Evolutionary conservation across 2,888 invertebrate species (phyloP), one percentile per base, ranked within the genome.

Genomic region (Drosophila lutescens): DNA sequence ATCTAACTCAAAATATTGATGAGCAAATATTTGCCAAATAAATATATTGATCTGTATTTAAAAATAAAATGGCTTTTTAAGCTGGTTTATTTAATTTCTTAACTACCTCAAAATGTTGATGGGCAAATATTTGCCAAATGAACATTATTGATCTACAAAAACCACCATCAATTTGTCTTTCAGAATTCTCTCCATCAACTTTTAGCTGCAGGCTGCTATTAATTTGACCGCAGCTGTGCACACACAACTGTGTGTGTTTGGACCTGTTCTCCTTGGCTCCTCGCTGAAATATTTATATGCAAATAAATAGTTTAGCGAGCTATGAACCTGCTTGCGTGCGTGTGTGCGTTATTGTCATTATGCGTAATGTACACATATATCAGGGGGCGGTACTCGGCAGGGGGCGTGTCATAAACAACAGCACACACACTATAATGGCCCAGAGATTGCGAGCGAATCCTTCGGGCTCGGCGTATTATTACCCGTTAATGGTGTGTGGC

Each of bases 221-320:
- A 41, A n/a, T 13, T 3, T 32, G 20, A 4, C 20, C 40, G 4
- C 17, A 17, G 6, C 15, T 51, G 50, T 26, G 30, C 41, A 36
- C 46, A 10, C 38, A 50, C 44, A 54, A 53, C 46, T 4, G 6
- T 46, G 71, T 60, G 71, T 63, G 67, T 23, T 60, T 58, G 40
- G 40, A 46, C 69, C 65, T 54, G 60, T 55, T 56, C 44, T 47
- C 67, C 63, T 65, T 53, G 59, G 59, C 63, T 50, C 17, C 34
- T 47, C 69, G 75, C 74, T 83, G 79, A 86, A 87, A 87, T 84
- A 88, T 84, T 88, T 84, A 86, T 84, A 84, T 84, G 84, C 83
- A 84, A 85, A 85, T 85, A 85, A 88, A 88, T 88, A 85, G 84
- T 88, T 88, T 78, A 83, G 72, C 74, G 68, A 59, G 80, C 86